These are phyloP conservation scores for Montipora sp. DNA, from an alignment of 64 coral and sea anemone genomes.

Conservation along the genomic window DNA sequence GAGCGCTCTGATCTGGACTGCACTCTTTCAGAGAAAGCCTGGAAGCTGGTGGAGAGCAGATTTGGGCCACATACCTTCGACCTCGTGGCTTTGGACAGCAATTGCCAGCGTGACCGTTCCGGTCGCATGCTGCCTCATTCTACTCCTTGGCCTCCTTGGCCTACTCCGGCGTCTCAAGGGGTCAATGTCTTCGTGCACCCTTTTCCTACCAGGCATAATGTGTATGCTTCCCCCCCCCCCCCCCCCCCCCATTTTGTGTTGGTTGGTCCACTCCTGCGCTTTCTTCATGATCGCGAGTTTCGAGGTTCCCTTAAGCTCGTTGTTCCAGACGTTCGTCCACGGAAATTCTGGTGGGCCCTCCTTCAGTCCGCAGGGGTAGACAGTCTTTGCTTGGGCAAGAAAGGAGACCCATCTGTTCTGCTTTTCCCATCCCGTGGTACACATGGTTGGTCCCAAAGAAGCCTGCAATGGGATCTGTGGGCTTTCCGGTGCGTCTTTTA, in stretches of 20 bases:
- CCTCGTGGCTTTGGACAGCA: slow-evolving; percentile 36
- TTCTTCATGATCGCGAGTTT: slow-evolving; percentile 4
- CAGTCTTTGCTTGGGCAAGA: not conserved
- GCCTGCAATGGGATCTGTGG: slow-evolving; percentile 43
- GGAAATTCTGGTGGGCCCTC: not conserved
- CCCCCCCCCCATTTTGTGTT: not conserved
- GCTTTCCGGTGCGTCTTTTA: slow-evolving; percentile 20
- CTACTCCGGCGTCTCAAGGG: slow-evolving; percentile 18
- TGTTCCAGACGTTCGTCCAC: not conserved
- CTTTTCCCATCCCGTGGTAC: not conserved
- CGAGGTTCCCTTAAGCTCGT: not conserved
- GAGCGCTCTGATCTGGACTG: no score
- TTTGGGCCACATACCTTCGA: slow-evolving; percentile 28
- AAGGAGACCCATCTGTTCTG: not conserved
- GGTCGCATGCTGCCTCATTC: no score
- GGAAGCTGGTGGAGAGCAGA: no score
- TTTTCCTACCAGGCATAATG: not conserved
- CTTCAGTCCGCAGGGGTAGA: not conserved
- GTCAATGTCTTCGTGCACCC: slow-evolving; percentile 32
- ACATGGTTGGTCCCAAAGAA: not conserved
- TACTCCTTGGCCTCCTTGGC: slow-evolving; percentile 51
- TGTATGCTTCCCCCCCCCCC: slow-evolving; percentile 15
- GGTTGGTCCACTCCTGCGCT: not conserved
- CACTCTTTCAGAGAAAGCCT: no score
- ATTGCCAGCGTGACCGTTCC: not conserved